Evolutionary conservation across 2,888 invertebrate species (phyloP), one percentile per base, ranked within the genome.

Genomic region (Diadegma fenestrale): DNA sequence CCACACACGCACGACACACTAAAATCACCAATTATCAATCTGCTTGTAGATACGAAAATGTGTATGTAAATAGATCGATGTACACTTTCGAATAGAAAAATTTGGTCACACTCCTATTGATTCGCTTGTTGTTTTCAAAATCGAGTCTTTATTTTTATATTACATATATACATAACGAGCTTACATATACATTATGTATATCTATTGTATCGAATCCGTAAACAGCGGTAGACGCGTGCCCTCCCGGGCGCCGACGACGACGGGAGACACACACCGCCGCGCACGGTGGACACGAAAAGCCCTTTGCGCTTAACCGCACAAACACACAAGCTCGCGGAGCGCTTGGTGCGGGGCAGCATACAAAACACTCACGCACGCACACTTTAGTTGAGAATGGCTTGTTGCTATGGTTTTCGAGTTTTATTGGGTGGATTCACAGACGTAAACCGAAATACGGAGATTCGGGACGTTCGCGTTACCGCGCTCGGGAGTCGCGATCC

Each of bases 221-320:
- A 12, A 66, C 66, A 66, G 66, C 22, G 54, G 68, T 68, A 76
- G 72, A 84, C 82, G 85, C 78, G 82, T 85, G 82, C 72, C 82
- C 82, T 80, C 85, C 82, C 85, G 82, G 85, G 85, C 82, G 82
- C 85, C 83, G 79, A 83, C 75, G 75, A 79, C 79, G 83, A 79
- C 85, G 75, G 79, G 79, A 82, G 82, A 85, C 79, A 82, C 80
- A 73, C 80, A 80, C 80, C 71, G 80, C 79, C 64, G 66, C 73
- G 71, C 63, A 75, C 78, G 78, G 71, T 41, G 66, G 69, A 71
- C 58, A 79, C 79, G 68, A 58, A 68, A 68, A 54, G 33, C 58
- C 33, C 72, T 54, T 54, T 51, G 33, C 43, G 33, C 14, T 33
- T 64, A 45, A 61, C 69, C 61, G 61, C 63, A 54, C 80, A n/a